phyloP scores from a whole-genome alignment of 2,888 invertebrate species.

The Parapristionchus giblindavisi region DNA sequence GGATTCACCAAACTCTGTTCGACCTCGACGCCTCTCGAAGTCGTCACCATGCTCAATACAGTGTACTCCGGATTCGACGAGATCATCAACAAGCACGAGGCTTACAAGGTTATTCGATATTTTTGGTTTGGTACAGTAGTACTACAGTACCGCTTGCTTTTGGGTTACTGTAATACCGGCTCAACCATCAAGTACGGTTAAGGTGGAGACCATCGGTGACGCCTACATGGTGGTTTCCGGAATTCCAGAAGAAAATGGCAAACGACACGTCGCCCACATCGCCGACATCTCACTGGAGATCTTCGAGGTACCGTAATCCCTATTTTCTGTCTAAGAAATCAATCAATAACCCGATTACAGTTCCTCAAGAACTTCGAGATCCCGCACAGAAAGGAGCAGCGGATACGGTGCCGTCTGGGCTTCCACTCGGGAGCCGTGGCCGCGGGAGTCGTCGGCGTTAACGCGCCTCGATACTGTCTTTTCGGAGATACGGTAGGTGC shows the following conservation, averaged over 20 bases:
- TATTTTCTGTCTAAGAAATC: neutral
- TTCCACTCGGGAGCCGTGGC: conserved; percentile 53
- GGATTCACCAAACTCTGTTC: conserved; percentile 55
- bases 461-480: conserved; percentile 54
- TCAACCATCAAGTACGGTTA: conserved; percentile 2
- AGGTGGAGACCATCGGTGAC: conserved; percentile 59
- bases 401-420: conserved; percentile 48
- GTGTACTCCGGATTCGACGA: conserved; percentile 66
- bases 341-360: neutral
- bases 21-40: conserved; percentile 40
- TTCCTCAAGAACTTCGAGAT: conserved; percentile 45
- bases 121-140: neutral
- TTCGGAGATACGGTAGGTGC: conserved; percentile 55
- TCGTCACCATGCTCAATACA: conserved; percentile 56
- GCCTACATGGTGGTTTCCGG: conserved; percentile 59
- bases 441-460: conserved; percentile 52
- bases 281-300: conserved; percentile 47
- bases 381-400: conserved; percentile 45
- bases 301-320: conserved; percentile 40
- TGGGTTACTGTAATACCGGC: neutral
- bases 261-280: conserved; percentile 52
- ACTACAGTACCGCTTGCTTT: neutral
- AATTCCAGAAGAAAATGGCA: conserved; percentile 55
- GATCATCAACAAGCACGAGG: conserved; percentile 54
- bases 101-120: conserved; percentile 46